Evolutionary conservation across 2,113 vertebrate species (phyloP).

Genomic region (Stictonetta naevosa): DNA sequence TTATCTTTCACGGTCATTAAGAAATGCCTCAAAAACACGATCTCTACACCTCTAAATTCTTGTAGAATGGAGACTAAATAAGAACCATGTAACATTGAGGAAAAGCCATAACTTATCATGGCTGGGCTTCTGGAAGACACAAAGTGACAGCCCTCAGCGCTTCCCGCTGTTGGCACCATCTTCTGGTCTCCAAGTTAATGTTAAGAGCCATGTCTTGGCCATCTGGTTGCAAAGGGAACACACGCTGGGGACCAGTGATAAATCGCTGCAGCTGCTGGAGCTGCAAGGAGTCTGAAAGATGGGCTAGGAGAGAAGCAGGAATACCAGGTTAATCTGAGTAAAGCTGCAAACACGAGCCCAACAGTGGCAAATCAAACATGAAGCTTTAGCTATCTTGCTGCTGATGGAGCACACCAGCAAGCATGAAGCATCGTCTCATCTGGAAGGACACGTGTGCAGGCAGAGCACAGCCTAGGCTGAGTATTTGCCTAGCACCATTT

Average conservation of each 20-base stretch:
- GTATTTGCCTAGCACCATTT: background rate
- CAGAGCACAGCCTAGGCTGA: background rate
- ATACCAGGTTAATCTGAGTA: background rate
- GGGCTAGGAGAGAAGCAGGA: background rate
- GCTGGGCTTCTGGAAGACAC: background rate
- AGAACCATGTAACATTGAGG: background rate
- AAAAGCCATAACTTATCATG: background rate
- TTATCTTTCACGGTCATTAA: background rate
- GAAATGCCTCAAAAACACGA: background rate
- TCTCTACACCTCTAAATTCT: background rate
- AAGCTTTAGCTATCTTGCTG: background rate
- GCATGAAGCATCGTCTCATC: background rate
- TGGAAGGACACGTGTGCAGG: background rate
- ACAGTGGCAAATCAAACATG: accelerated
- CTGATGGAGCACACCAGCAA: background rate
- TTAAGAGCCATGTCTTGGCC: background rate
- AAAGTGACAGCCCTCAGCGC: background rate
- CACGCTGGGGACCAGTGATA: background rate
- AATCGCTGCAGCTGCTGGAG: background rate
- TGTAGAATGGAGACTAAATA: background rate
- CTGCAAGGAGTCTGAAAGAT: background rate
- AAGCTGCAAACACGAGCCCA: background rate
- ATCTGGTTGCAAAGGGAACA: background rate
- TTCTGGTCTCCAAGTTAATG: background rate
- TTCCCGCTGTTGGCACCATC: background rate